Base-by-base conservation (phyloP, 2,113 vertebrate species). In the Callipepla californica region DNA sequence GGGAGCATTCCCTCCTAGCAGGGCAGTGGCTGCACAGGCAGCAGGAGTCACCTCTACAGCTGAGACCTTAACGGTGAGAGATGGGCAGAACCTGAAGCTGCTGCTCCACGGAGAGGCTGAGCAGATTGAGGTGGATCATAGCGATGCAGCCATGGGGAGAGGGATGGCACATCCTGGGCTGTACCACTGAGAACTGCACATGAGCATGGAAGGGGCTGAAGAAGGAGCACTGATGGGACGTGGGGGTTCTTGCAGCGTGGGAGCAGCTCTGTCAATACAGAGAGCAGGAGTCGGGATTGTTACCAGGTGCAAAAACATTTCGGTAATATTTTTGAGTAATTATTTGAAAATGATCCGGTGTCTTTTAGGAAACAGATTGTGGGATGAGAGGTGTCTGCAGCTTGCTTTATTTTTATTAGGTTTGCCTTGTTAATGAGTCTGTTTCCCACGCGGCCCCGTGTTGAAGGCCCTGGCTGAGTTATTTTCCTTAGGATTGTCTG, bases 241-340 rank as follows among this genome's bases (percentile, higher is more conserved):
- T 11, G 8, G 72, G 81, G 79, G 94, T 61, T 92, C 38, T 45
- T 67, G 44, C 16, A 66, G 8, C 34, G 66, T 76, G 34, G 59
- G 80, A 92, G 75, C 42, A 80, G 30, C 40, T 91, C 47, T 74
- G 1, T 22, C 63, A 26, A 15, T 1, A 6, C 21, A 9, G 38
- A 58, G 67, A 74, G 59, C 15, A 17, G 45, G 89, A 26, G 40
- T 42, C 50, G 40, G 73, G 79, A 93, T 91, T 63, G 5, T 28
- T 94, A 30, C 87, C 95, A 96, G 92, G 77, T 97, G 95, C 83
- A 89, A 93, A 90, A 96, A 87, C 82, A 93, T 28, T 80, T 50
- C 5, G 34, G 69, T 77, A 77, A 69, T 73, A 63, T 73, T 15
- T 81, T 85, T 66, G 69, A 94, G 89, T 78, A 38, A 87, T 94